Conservation (phyloP, 2,797 vertebrate species). For the Micropoecilia bifurca region DNA sequence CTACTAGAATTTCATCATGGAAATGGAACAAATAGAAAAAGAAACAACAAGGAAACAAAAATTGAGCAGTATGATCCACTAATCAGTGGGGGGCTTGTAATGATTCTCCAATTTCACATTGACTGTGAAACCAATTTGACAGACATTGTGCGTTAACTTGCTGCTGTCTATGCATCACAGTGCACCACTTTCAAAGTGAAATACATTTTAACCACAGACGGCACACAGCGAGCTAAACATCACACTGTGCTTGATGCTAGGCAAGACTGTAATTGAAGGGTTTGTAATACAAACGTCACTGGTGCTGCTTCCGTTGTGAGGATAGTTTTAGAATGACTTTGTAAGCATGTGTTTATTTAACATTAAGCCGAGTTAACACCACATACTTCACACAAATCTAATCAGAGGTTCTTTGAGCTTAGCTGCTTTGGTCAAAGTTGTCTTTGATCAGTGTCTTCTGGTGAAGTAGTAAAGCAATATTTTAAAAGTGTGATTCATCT, state of each 20-base stretch:
- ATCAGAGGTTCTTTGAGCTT: conserved; percentile 14
- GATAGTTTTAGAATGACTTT: not conserved
- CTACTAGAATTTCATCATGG: not conserved
- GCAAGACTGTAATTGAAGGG: not conserved
- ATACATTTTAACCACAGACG: not conserved
- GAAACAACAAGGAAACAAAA: not conserved
- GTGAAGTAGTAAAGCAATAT: conserved; percentile 35
- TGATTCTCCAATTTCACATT: not conserved
- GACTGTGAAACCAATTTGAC: not conserved
- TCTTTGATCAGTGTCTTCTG: conserved; percentile 25
- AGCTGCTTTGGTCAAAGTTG: conserved; percentile 5
- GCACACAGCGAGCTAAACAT: not conserved
- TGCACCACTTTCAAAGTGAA: not conserved
- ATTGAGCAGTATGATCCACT: not conserved
- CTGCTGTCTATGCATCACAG: not conserved
- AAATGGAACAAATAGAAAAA: not conserved
- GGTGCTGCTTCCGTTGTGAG: not conserved
- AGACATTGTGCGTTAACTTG: not conserved
- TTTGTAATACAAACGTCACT: not conserved
- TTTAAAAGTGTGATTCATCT: conserved; percentile 37
- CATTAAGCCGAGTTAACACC: not conserved
- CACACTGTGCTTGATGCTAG: not conserved
- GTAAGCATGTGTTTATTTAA: not conserved
- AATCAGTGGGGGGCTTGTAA: not conserved
- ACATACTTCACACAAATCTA: not conserved